These are phyloP conservation scores for Labia minor DNA, from an alignment of 2,888 invertebrate species.

Conservation along the genomic window DNA sequence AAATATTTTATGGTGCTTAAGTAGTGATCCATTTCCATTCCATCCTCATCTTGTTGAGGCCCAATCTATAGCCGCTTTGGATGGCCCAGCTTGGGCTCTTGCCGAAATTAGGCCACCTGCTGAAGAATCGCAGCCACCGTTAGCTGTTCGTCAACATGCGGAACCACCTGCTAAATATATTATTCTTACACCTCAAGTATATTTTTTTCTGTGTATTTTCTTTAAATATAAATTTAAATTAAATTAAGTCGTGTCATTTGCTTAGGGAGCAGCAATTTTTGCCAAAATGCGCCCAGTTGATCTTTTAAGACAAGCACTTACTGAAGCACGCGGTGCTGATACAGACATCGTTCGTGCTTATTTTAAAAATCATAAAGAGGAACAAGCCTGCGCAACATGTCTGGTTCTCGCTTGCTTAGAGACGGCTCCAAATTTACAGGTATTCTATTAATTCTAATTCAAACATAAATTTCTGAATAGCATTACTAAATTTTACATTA, in stretches of 20 bases:
- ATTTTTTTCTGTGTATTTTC: too few relatives aligned
- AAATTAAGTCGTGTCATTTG: slow-evolving; percentile 17
- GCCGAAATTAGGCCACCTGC: slow-evolving; percentile 44
- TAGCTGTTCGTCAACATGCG: slow-evolving; percentile 58
- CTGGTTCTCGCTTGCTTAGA: slow-evolving; percentile 73
- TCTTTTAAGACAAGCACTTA: slow-evolving; percentile 66
- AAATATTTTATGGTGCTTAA: slow-evolving; percentile 66
- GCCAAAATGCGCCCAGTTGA: slow-evolving; percentile 79
- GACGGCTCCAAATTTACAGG: slow-evolving; percentile 48
- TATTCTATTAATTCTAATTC: slow-evolving; percentile 32
- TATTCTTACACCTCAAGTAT: slow-evolving; percentile 71
- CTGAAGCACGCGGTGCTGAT: slow-evolving; percentile 76
- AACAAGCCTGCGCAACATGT: slow-evolving; percentile 84
- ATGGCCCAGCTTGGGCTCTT: slow-evolving; percentile 83
- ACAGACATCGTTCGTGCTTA: slow-evolving; percentile 73
- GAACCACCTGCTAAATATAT: slow-evolving; percentile 67
- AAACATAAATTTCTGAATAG: not conserved
- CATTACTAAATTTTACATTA: slow-evolving; percentile 2
- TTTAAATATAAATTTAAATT: not conserved
- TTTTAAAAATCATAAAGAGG: slow-evolving; percentile 69
- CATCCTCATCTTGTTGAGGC: slow-evolving; percentile 54
- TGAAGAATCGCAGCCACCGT: slow-evolving; percentile 44
- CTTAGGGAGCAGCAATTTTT: slow-evolving; percentile 66
- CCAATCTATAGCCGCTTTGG: slow-evolving; percentile 64
- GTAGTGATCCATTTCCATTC: slow-evolving; percentile 62